phyloP scores from a whole-genome alignment of 1,140 invertebrate species.

The Pomacea maculata region DNA sequence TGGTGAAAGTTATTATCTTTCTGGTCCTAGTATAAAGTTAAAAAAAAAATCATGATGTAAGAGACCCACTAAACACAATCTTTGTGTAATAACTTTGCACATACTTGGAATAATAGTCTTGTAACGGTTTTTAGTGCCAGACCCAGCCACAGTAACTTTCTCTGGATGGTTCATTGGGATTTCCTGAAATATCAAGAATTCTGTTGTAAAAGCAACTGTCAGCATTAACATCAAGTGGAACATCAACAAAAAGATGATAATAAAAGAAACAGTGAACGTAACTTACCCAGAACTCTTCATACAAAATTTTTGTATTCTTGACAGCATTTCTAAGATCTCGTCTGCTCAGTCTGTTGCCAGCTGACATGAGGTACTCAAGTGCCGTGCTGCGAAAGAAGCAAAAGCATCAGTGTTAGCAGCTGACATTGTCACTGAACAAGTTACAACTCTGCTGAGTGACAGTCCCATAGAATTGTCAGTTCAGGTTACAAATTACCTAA shows the following conservation, averaged over 20 bases:
- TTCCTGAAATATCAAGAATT: constrained; percentile 67
- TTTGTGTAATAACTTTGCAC: constrained; percentile 15
- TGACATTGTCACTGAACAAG: neutral
- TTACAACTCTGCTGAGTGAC: too few relatives aligned
- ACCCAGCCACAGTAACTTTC: constrained; percentile 85
- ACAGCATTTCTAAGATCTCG: constrained; percentile 75
- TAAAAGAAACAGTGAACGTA: neutral
- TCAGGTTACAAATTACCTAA: too few relatives aligned
- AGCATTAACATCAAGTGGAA: too few relatives aligned
- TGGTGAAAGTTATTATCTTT: too few relatives aligned
- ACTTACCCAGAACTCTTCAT: constrained; percentile 86
- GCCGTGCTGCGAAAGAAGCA: constrained; percentile 64
- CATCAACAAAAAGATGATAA: too few relatives aligned
- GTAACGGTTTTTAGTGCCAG: constrained; percentile 90
- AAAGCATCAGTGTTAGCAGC: neutral
- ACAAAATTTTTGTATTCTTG: constrained; percentile 71
- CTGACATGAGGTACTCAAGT: constrained; percentile 75
- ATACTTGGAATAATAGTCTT: constrained; percentile 83
- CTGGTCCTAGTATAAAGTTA: too few relatives aligned
- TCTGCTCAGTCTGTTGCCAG: constrained; percentile 74
- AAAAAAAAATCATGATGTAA: too few relatives aligned
- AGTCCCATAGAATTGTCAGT: too few relatives aligned
- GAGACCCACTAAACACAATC: too few relatives aligned
- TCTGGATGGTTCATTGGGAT: constrained; percentile 90
- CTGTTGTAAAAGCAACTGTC: too few relatives aligned